Evolutionary conservation across 1,140 invertebrate genomes (phyloP), one percentile per base, ranked within the genome.

Genomic region (Diploscapter pachys): DNA sequence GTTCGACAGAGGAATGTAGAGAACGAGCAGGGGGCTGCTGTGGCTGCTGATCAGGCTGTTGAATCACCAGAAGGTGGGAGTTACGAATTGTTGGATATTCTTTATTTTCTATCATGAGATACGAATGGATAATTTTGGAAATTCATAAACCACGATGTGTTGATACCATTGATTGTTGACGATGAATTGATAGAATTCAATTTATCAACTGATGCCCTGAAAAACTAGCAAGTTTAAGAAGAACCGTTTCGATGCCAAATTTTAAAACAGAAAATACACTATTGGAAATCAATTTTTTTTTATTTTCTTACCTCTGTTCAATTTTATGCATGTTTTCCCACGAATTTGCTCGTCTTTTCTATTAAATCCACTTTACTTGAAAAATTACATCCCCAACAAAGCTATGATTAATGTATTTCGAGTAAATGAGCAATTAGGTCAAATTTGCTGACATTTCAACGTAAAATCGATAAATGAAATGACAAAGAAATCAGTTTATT

Each of bases 11-110:
- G 59, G 50, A 64, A 56, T 63, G n/a, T 63, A 54, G 56, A 55
- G 61, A 55, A 61, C 68, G 9, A 53, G 56, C 59, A 56, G 63
- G 59, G 71, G 53, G 57, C 53, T 64, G 71, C 65, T 68, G 50
- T 52, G 62, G 59, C 65, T 68, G 50, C 56, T 5, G 53, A 51
- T 57, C 11, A 3, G 59, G 62, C 56, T 68, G 6, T 4, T 4
- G 51, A 51, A 54, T 49, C 57, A 72, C 71, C 57, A 68, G 54
- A 56, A 55, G 62, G 62, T 9, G 71, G 5, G 13, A 48, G 50
- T 48, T 48, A 56, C 3, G 11, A 51, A 5, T 9, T 3, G 5
- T 2, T 4, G 51, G 5, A 65, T 56, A 48, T 6, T 13, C 70
- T 56, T 52, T 55, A 55, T 53, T 66, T 65, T 31, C 4, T 8